These are phyloP conservation scores for Acleris holmiana DNA, from an alignment of 2,888 invertebrate genomes.

Conservation along the genomic window DNA sequence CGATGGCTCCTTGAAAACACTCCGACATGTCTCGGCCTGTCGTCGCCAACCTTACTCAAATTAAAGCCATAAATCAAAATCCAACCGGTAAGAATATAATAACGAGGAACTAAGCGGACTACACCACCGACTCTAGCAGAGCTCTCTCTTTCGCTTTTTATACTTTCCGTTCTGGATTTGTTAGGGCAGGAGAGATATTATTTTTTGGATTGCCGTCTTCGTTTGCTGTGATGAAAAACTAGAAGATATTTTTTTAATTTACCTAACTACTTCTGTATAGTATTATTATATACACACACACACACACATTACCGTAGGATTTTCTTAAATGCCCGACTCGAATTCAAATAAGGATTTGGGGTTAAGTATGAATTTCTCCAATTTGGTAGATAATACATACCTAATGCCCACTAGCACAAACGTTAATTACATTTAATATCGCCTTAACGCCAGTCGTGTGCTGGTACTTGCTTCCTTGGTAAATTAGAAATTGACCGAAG, in stretches of 20 bases:
- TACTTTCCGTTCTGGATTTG: slow-evolving; percentile 11
- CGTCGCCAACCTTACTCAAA: slow-evolving; percentile 82
- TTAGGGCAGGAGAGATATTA: slow-evolving; percentile 6
- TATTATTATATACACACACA: no score
- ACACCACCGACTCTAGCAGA: slow-evolving; percentile 28
- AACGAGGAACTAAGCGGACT: slow-evolving; percentile 71
- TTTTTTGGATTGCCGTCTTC: slow-evolving; percentile 8
- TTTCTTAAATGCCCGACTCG: no score
- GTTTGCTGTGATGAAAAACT: not conserved
- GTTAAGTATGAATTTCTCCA: no score
- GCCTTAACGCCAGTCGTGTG: no score
- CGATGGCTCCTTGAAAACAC: slow-evolving; percentile 83
- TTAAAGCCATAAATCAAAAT: slow-evolving; percentile 83
- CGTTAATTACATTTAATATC: no score
- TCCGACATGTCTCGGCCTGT: slow-evolving; percentile 83
- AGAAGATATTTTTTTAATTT: not conserved
- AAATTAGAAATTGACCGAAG: no score
- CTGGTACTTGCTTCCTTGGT: no score
- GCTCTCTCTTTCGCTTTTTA: slow-evolving; percentile 14
- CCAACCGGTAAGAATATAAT: slow-evolving; percentile 78
- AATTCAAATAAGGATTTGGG: no score
- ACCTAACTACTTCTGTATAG: not conserved
- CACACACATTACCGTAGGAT: no score
- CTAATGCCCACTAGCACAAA: no score
- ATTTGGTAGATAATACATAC: no score